Base-by-base conservation (phyloP, 2,888 invertebrate species). In the Agelastica alni region DNA sequence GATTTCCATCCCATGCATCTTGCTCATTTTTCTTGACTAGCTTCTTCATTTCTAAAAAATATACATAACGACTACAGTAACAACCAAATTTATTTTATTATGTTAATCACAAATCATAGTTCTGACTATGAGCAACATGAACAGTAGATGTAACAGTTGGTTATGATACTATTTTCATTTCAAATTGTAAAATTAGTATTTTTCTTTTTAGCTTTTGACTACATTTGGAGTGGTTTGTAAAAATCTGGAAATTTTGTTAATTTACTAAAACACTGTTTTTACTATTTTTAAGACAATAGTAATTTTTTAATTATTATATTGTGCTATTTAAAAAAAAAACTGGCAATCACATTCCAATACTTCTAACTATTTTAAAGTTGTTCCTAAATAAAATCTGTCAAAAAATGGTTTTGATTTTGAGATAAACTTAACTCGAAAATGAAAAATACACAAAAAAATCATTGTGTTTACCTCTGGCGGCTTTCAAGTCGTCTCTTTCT, bases 1-100 rank as follows among this genome's bases (percentile, higher is more conserved):
- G 65, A 56, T 71, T 71, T 9, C 77, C 77, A 58, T 77, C 75
- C 77, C 77, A 77, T 13, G 77, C 77, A 61, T 76, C 76, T 51
- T 67, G 69, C 61, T 76, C 74, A 55, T 70, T 75, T 63, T 76
- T 73, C 51, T 66, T 68, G 48, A 70, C 67, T 45, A 69, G 60
- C 41, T 61, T 66, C 46, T 70, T 72, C 62, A 70, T 54, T 65
- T 74, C 75, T 74, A 44, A 44, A 69, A 69, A 32, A 51, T 41
- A 43, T 18, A 39, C 4, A 9, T 4, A 14, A 16, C 9, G 7
- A 34, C 10, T 2, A 31, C 9, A 37, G 45, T 10, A 26, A 34
- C 28, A 37, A 41, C 13, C 13, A 34, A 16, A 32, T 13, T 12
- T 9, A 10, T 16, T 13, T 30, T 9, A 22, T n/a, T 12, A 20